A percentile compares a stretch with the other conserved stretches of the same genome.
phyloP scores from a whole-genome alignment of 2,797 vertebrate species.

The Fistularia commersonii region DNA sequence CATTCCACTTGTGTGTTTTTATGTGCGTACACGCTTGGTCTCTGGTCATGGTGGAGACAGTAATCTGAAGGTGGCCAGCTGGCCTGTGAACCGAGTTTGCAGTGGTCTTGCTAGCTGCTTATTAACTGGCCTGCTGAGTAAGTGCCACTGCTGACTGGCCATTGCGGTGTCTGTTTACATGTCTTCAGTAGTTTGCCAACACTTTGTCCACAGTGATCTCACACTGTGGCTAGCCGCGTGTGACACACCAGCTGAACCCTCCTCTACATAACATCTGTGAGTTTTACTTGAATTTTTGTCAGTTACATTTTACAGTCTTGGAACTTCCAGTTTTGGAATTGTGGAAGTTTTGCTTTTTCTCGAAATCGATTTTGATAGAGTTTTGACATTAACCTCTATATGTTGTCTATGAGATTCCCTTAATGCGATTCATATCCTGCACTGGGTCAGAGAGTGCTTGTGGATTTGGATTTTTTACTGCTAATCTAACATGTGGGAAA shows the following conservation, averaged over 20 bases:
- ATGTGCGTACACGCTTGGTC: conserved; percentile 23
- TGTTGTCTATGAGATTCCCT: conserved; percentile 1
- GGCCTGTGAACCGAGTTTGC: conserved; percentile 55
- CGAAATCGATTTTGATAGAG: no score
- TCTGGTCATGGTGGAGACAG: conserved; percentile 50
- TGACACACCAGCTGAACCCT: not conserved
- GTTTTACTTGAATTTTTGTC: no score
- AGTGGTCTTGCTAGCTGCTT: conserved; percentile 66
- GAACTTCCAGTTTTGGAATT: no score
- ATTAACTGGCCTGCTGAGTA: conserved; percentile 64
- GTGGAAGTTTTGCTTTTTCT: no score
- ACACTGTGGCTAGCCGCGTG: conserved; percentile 20
- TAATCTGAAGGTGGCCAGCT: conserved; percentile 44
- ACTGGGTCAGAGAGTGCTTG: conserved; percentile 18
- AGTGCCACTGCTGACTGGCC: conserved; percentile 28
- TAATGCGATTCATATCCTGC: conserved; percentile 9
- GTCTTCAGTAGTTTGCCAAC: conserved; percentile 58
- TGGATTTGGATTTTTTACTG: conserved; percentile 24
- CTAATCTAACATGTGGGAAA: conserved; percentile 64
- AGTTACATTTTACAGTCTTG: no score
- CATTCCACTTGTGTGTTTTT: conserved; percentile 42
- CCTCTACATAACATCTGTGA: no score
- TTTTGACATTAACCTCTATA: not conserved
- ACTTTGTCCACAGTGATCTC: conserved; percentile 32
- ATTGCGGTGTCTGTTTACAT: conserved; percentile 49